Conservation (phyloP, 2,113 vertebrate genomes). For the Chunga burmeisteri region DNA sequence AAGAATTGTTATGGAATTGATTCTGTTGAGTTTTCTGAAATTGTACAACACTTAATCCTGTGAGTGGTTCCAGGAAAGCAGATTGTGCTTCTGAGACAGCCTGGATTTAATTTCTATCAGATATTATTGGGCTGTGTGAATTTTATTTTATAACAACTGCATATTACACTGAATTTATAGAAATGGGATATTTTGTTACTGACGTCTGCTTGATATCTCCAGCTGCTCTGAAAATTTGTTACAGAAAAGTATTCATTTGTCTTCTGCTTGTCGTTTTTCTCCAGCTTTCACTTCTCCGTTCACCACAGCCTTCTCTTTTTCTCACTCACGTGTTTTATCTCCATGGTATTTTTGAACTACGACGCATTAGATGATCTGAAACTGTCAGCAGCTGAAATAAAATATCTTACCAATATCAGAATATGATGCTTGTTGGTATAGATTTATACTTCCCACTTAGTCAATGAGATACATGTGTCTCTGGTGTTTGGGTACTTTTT, state of each 20-base stretch:
- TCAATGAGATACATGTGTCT: conserved; percentile 31
- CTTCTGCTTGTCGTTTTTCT: not conserved
- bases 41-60: not conserved
- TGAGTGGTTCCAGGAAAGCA: not conserved
- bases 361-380: not conserved
- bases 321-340: not conserved
- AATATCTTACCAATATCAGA: not conserved
- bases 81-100: not conserved
- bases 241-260: not conserved
- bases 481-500: conserved; percentile 27
- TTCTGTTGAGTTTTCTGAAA: not conserved
- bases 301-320: not conserved
- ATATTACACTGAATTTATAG: not conserved
- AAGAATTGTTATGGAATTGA: not conserved
- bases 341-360: not conserved
- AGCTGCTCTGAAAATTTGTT: not conserved
- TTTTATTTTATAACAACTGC: not conserved
- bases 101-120: not conserved
- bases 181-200: not conserved
- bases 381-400: not conserved
- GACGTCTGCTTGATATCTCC: not conserved
- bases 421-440: not conserved
- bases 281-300: not conserved
- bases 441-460: not conserved
- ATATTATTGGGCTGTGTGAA: not conserved